phyloP scores from a whole-genome alignment of 2,888 invertebrate species.

The Acleris emargana region DNA sequence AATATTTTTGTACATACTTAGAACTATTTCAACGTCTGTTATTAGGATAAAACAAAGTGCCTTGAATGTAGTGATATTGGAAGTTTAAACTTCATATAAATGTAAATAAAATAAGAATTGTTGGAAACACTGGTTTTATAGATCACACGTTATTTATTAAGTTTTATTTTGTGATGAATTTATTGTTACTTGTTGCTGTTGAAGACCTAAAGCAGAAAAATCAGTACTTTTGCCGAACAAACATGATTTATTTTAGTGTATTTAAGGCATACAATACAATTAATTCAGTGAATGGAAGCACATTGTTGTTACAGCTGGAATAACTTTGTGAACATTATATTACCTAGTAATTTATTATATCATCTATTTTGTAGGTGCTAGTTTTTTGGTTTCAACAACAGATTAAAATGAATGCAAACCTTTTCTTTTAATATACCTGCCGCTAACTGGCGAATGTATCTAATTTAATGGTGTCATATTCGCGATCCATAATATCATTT shows the following conservation, averaged over 20 bases:
- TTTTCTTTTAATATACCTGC: too few relatives aligned
- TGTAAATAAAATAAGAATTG: slow-evolving; percentile 49
- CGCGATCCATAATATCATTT: too few relatives aligned
- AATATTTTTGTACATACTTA: slow-evolving; percentile 57
- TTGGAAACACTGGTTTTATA: slow-evolving; percentile 65
- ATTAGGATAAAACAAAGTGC: slow-evolving; percentile 56
- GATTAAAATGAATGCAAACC: too few relatives aligned
- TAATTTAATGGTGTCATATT: too few relatives aligned
- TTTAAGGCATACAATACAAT: slow-evolving; percentile 6
- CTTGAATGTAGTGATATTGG: slow-evolving; percentile 51
- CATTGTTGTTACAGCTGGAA: too few relatives aligned
- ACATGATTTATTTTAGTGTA: slow-evolving; percentile 15
- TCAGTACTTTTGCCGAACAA: slow-evolving; percentile 27
- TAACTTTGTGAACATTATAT: too few relatives aligned
- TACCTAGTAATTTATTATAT: too few relatives aligned
- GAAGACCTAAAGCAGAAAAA: slow-evolving; percentile 2
- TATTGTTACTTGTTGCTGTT: slow-evolving; percentile 47
- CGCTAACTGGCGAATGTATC: too few relatives aligned
- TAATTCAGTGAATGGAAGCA: too few relatives aligned
- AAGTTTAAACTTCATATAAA: slow-evolving; percentile 43
- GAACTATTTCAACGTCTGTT: slow-evolving; percentile 31
- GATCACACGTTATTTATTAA: slow-evolving; percentile 54
- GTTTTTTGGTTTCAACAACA: too few relatives aligned
- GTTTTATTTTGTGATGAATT: slow-evolving; percentile 69
- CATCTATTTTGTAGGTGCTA: too few relatives aligned